Base-by-base conservation (phyloP, 2,888 invertebrate genomes). In the Apamea anceps region DNA sequence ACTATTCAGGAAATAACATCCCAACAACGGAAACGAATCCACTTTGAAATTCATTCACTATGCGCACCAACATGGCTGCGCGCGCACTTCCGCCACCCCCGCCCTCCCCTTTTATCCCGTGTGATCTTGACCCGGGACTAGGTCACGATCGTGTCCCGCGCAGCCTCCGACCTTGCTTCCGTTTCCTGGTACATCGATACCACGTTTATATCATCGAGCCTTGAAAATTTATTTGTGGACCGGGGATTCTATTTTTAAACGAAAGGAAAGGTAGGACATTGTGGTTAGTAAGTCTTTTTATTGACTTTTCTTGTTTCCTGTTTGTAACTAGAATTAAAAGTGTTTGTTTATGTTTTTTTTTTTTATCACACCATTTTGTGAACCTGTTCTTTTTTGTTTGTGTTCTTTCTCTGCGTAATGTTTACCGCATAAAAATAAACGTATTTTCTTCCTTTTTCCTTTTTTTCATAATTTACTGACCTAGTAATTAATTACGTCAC, bases 91-190 rank as follows among this genome's bases (percentile, higher is more conserved):
- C 75, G 80, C 51, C 75, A 72, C 76, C 68, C 71, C 66, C 75
- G 45, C 68, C 65, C 82, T 32, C 72, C 68, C 70, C 65, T 63
- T 79, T 28, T 81, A 72, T 87, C 87, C 91, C 87, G 81, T 81
- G 80, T 94, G 95, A 91, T 95, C 95, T 95, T 95, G 95, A 95
- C 95, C 95, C 92, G 91, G 92, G 89, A 90, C 87, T 91, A 88
- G 95, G 95, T 94, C 94, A 95, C 68, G 92, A 94, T 91, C 93
- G 91, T 81, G 91, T 94, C 94, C 93, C 94, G 94, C 94, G 94
- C 94, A 94, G 91, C 91, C 91, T 91, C 87, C 91, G 92, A 93
- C 93, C 93, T 94, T 94, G 94, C 80, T 71, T 65, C 85, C 81
- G 62, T 60, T 81, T 86, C 85, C 85, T 83, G 85, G 72, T 80